A percentile compares a stretch with the other conserved stretches of the same genome.
phyloP scores from a whole-genome alignment of 2,888 invertebrate genomes.

The Morpho deidamia region DNA sequence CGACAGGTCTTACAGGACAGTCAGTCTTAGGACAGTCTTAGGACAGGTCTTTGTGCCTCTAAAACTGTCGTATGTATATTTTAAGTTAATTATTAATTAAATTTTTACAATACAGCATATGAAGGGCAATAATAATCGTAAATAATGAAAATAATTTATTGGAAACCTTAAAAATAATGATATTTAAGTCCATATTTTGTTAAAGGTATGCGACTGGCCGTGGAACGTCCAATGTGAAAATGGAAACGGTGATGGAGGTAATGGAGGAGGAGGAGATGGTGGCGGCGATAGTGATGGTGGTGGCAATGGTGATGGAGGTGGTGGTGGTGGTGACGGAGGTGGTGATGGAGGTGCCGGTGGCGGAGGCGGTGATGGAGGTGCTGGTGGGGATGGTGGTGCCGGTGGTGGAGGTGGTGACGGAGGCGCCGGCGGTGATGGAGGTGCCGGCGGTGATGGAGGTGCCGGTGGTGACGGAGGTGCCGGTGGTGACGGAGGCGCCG shows the following conservation, averaged over 20 bases:
- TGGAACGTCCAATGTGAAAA: slow-evolving; percentile 12
- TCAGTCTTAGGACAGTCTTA: too few relatives aligned
- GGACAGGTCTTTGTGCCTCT: too few relatives aligned
- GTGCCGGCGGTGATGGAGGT: neutral
- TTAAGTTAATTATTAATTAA: too few relatives aligned
- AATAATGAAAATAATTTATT: too few relatives aligned
- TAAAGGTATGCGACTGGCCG: slow-evolving; percentile 8
- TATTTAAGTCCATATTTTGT: neutral
- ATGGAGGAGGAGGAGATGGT: slow-evolving; percentile 12
- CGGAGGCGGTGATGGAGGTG: slow-evolving; percentile 7
- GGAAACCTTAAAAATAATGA: too few relatives aligned
- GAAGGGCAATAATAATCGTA: too few relatives aligned
- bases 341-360: slow-evolving; percentile 8
- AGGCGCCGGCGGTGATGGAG: neutral
- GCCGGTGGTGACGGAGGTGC: neutral
- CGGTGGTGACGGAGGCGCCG: neutral
- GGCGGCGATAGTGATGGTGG: slow-evolving; percentile 13
- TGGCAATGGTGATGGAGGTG: slow-evolving; percentile 4
- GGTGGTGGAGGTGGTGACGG: neutral
- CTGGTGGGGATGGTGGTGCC: slow-evolving; percentile 8
- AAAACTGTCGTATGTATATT: too few relatives aligned
- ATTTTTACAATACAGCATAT: too few relatives aligned
- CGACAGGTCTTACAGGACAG: too few relatives aligned
- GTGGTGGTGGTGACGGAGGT: slow-evolving; percentile 8
- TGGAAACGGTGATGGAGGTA: slow-evolving; percentile 7